Evolutionary conservation across 2,888 invertebrate genomes (phyloP).

Genomic region (Iselma pallidipennis): DNA sequence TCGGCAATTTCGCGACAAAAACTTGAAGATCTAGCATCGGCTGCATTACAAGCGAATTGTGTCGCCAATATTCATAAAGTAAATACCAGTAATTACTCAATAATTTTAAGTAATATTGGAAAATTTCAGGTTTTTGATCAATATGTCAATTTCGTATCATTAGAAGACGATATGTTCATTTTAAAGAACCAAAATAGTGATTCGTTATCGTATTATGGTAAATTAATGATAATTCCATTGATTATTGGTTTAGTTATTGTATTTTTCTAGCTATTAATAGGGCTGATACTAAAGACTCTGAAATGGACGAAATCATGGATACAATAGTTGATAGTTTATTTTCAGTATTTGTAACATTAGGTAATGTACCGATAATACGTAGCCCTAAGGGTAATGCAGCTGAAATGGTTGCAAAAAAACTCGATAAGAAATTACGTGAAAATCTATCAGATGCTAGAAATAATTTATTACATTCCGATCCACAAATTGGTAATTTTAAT

Average conservation of each 20-base stretch:
- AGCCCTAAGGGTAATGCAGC: constrained; percentile 96
- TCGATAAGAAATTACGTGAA: constrained; percentile 96
- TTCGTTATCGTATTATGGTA: constrained; percentile 89
- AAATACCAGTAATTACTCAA: constrained; percentile 12
- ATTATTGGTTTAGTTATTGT: background rate
- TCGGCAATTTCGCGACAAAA: constrained; percentile 92
- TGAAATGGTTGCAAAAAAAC: constrained; percentile 95
- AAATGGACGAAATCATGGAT: constrained; percentile 94
- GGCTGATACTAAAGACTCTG: constrained; percentile 91
- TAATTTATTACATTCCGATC: constrained; percentile 89
- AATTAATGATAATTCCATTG: too few species aligned
- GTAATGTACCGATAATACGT: constrained; percentile 87
- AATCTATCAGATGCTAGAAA: constrained; percentile 96
- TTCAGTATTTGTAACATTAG: constrained; percentile 96
- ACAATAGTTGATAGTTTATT: constrained; percentile 94
- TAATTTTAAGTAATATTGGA: background rate
- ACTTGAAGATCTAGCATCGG: constrained; percentile 92
- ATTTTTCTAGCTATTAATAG: constrained; percentile 82
- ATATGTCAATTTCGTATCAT: constrained; percentile 96
- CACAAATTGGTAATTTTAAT: constrained; percentile 75
- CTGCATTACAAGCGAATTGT: constrained; percentile 87
- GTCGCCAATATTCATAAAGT: constrained; percentile 92
- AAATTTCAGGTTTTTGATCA: constrained; percentile 83
- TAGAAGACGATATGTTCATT: constrained; percentile 97
- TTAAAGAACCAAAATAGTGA: constrained; percentile 92